Evolutionary conservation across 2,888 invertebrate genomes (phyloP), one percentile per base, ranked within the genome.

Genomic region (Dicranocentrus wangi): DNA sequence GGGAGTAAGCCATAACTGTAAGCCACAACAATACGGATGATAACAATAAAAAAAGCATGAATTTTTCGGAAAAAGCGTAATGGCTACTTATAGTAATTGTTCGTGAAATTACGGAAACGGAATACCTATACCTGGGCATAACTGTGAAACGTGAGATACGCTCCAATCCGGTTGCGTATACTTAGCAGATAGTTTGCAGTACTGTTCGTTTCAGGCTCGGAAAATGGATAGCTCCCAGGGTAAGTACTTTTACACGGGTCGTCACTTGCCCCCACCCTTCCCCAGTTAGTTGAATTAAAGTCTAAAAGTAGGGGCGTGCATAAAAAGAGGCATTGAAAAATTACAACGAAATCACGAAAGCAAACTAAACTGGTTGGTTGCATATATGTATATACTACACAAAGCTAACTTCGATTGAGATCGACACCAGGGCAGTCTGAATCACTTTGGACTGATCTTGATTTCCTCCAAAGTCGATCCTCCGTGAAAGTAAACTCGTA

Each of bases 391-490:
- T 8, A 19, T 2, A 1, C 8, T 8, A 17, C 51, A 2, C 8
- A 47, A 21, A 10, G 42, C 39, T 61, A 68, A 83, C 83, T 97
- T 82, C 97, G 92, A 88, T 95, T 95, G 1, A 95, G 91, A 89
- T 95, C 95, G 0, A 93, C 93, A 0, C 95, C 95, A 0, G 92
- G 89, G 87, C n/a, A n/a, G n/a, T n/a, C n/a, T n/a, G n/a, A n/a
- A n/a, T n/a, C n/a, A n/a, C n/a, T n/a, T n/a, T n/a, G n/a, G n/a
- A n/a, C n/a, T n/a, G n/a, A n/a, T n/a, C n/a, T n/a, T n/a, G n/a
- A n/a, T n/a, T n/a, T n/a, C n/a, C n/a, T n/a, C n/a, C n/a, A n/a
- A n/a, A n/a, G n/a, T n/a, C n/a, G n/a, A n/a, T n/a, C n/a, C n/a
- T n/a, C n/a, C n/a, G n/a, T n/a, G n/a, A n/a, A n/a, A n/a, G n/a